A percentile compares a stretch with the other conserved stretches of the same genome.
These are phyloP conservation scores for Cremastinae sp. DNA, from an alignment of 2,888 invertebrate genomes.

Conservation along the genomic window DNA sequence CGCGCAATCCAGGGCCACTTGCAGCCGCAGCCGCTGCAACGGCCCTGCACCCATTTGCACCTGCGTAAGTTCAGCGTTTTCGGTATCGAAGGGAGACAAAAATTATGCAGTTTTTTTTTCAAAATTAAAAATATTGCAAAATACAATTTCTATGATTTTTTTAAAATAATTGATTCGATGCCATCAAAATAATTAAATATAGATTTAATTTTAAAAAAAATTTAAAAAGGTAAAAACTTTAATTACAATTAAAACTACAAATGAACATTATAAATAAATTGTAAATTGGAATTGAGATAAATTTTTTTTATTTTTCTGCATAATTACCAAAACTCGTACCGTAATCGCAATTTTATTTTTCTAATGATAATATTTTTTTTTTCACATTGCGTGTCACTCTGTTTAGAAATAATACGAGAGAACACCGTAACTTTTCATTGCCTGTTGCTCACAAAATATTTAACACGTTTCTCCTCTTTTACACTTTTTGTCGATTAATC, in stretches of 20 bases:
- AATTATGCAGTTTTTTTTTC: neutral
- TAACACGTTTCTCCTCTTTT: conserved; percentile 30
- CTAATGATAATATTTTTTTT: conserved; percentile 10
- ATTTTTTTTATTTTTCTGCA: too few relatives aligned
- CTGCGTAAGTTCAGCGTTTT: conserved; percentile 86
- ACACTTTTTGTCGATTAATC: conserved; percentile 11
- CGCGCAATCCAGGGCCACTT: conserved; percentile 86
- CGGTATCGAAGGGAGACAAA: conserved; percentile 18
- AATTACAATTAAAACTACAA: too few relatives aligned
- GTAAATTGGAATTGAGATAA: neutral
- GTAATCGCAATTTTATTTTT: conserved; percentile 11
- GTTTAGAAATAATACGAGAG: conserved; percentile 39
- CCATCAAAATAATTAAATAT: too few relatives aligned
- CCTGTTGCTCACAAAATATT: conserved; percentile 50
- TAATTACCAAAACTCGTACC: neutral
- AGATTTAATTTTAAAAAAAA: too few relatives aligned
- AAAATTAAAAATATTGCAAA: neutral
- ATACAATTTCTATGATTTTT: too few relatives aligned
- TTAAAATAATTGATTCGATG: too few relatives aligned
- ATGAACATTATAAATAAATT: too few relatives aligned
- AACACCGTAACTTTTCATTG: conserved; percentile 41
- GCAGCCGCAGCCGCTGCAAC: conserved; percentile 86
- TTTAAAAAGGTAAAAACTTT: too few relatives aligned
- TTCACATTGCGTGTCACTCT: conserved; percentile 3
- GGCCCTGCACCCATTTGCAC: conserved; percentile 94